Conservation (phyloP, 1,140 invertebrate species). For the Drosophila gunungcola region DNA sequence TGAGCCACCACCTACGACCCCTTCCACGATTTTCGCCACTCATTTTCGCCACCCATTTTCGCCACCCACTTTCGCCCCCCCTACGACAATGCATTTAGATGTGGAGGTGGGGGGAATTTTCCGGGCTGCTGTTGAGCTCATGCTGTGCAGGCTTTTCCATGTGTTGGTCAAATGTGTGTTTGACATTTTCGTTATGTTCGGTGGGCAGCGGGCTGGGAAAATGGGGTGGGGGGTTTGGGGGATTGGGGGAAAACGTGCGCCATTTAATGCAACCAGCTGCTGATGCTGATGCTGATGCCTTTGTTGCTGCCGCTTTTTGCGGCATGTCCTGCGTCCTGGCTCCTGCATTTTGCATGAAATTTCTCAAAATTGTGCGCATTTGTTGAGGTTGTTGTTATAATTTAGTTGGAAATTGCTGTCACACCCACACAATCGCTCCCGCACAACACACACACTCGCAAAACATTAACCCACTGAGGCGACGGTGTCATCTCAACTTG, state of each 20-base stretch:
- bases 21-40: background rate
- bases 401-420: conserved; percentile 76
- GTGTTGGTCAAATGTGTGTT: conserved; percentile 76
- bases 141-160: conserved; percentile 39
- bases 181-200: conserved; percentile 80
- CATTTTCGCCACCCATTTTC: conserved; percentile 1
- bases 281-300: conserved; percentile 44
- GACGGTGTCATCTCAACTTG: conserved; percentile 1
- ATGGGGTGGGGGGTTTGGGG: background rate
- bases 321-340: conserved; percentile 52
- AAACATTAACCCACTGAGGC: conserved; percentile 63
- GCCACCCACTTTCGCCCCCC: background rate
- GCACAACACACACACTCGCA: conserved; percentile 25
- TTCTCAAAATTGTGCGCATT: conserved; percentile 75
- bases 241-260: conserved; percentile 46
- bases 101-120: conserved; percentile 3
- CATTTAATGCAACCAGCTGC: conserved; percentile 71
- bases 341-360: conserved; percentile 78
- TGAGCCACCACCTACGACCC: conserved; percentile 1
- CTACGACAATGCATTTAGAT: conserved; percentile 21
- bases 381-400: conserved; percentile 80
- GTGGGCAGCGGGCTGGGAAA: conserved; percentile 3
- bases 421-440: conserved; percentile 32
- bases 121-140: conserved; percentile 16
- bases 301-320: conserved; percentile 43